Conservation (phyloP, 2,113 vertebrate species). For the Labrus mixtus region DNA sequence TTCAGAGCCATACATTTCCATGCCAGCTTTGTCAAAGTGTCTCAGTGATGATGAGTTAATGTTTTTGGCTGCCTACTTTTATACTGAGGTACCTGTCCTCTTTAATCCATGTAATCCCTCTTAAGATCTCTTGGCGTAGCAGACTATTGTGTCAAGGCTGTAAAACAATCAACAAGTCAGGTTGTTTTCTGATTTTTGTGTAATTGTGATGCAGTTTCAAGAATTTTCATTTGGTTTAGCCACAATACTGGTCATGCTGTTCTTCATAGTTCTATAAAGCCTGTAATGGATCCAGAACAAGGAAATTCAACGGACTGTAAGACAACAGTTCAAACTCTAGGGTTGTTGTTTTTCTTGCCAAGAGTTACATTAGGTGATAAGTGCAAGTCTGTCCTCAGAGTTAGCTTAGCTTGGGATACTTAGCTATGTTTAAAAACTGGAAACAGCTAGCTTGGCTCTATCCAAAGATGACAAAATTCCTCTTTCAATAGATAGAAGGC, state of each 20-base stretch:
- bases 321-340: neutral
- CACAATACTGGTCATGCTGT: neutral
- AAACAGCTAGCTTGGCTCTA: neutral
- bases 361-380: neutral
- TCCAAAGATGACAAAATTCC: neutral
- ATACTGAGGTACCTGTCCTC: neutral
- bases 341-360: neutral
- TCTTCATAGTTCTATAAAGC: neutral
- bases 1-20: slow-evolving; percentile 16
- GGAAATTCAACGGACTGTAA: neutral
- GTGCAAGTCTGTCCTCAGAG: neutral
- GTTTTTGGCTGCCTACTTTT: neutral
- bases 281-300: neutral
- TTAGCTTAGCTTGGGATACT: neutral
- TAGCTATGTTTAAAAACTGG: neutral
- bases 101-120: too few species aligned
- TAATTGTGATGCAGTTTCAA: neutral
- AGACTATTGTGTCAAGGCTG: neutral
- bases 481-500: neutral
- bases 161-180: neutral
- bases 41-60: neutral
- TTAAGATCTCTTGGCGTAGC: neutral
- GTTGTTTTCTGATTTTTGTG: neutral
- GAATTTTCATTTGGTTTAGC: neutral
- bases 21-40: slow-evolving; percentile 26